phyloP scores from a whole-genome alignment of 2,888 invertebrate genomes.

The Agrotis exclamationis region DNA sequence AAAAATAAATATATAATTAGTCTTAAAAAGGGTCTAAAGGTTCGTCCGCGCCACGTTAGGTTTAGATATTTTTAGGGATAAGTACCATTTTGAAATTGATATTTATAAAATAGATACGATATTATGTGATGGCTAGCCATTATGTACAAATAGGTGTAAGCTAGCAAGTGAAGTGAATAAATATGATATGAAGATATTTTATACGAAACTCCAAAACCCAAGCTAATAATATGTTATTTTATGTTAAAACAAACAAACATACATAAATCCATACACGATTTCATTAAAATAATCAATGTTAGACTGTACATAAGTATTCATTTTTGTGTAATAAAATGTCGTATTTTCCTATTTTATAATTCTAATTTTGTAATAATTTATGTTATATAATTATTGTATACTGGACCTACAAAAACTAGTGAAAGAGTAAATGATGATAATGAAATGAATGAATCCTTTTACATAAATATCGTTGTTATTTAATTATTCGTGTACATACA shows the following conservation, averaged over 20 bases:
- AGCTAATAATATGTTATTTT: not conserved
- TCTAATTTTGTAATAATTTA: not conserved
- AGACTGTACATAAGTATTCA: not conserved
- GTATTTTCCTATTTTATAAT: not conserved
- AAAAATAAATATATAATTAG: not conserved
- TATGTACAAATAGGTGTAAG: conserved; percentile 32
- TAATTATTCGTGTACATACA: conserved; percentile 17
- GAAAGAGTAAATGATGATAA: conserved; percentile 4
- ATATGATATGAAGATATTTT: conserved; percentile 18
- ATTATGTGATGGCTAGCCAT: conserved; percentile 21
- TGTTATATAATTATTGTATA: too few species aligned
- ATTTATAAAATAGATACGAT: conserved; percentile 30
- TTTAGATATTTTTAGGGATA: conserved; percentile 3
- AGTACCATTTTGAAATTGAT: conserved; percentile 17
- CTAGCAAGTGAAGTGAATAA: conserved; percentile 47
- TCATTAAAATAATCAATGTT: conserved; percentile 6
- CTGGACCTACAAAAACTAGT: too few species aligned
- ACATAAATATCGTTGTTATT: conserved; percentile 29
- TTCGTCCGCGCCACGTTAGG: conserved; percentile 59
- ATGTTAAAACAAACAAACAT: conserved; percentile 32
- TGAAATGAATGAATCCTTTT: conserved; percentile 36
- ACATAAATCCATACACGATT: not conserved
- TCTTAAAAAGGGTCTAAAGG: conserved; percentile 29
- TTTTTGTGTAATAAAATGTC: not conserved
- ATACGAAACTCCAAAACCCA: conserved; percentile 27